Evolutionary conservation across 1,140 invertebrate species (phyloP).

Genomic region (Fopius arisanus): DNA sequence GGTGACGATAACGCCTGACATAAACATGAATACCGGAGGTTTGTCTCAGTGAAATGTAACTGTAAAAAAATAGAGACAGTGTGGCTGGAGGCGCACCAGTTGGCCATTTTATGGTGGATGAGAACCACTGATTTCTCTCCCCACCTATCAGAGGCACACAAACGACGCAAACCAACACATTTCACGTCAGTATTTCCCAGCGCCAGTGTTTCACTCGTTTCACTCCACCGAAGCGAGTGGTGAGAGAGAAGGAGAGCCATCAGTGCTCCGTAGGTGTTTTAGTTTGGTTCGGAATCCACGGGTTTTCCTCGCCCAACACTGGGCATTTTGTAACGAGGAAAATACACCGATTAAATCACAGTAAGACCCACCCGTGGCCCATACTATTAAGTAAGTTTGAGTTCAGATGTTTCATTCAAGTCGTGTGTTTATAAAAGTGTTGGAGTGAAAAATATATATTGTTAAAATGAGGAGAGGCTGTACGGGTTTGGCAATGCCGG

Average conservation of each 20-base stretch:
- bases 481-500: constrained; percentile 22
- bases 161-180: not conserved
- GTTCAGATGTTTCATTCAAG: not conserved
- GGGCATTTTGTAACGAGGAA: constrained; percentile 12
- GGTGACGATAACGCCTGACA: not conserved
- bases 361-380: not conserved
- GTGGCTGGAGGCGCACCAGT: not conserved
- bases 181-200: not conserved
- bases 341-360: not conserved
- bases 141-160: no score
- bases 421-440: not conserved
- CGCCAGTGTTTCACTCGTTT: not conserved
- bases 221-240: not conserved
- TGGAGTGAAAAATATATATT: not conserved
- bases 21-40: not conserved
- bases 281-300: constrained; percentile 20
- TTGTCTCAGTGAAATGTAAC: not conserved
- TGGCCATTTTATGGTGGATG: not conserved
- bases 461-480: constrained; percentile 1
- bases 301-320: constrained; percentile 18
- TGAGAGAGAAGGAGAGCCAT: constrained; percentile 8
- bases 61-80: constrained; percentile 8
- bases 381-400: not conserved
- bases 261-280: constrained; percentile 32
- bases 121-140: not conserved